Conservation (phyloP, 2,113 vertebrate species). For the Tor tambroides region DNA sequence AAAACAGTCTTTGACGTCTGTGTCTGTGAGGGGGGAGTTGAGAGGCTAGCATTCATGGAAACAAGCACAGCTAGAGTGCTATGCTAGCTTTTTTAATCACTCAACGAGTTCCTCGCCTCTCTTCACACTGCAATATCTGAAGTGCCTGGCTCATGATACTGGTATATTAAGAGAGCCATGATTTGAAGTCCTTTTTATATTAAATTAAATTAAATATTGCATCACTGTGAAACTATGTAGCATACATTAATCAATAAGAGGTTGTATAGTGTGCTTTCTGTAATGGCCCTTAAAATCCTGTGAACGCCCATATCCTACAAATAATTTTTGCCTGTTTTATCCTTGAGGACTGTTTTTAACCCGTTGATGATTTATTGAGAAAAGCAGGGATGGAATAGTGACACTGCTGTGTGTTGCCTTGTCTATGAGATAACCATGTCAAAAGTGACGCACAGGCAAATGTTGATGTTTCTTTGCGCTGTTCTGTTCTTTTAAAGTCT, state of each 20-base stretch:
- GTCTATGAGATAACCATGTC: constrained; percentile 30
- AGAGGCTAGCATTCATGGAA: constrained; percentile 45
- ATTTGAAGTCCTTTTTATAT: constrained; percentile 60
- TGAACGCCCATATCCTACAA: constrained; percentile 26
- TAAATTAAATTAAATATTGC: constrained; percentile 58
- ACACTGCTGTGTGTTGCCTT: constrained; percentile 57
- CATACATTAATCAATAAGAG: constrained; percentile 68
- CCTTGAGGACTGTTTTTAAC: constrained; percentile 55
- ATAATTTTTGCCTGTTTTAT: constrained; percentile 48
- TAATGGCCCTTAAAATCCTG: constrained; percentile 46
- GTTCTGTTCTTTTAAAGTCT: constrained; percentile 57
- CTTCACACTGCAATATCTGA: constrained; percentile 59
- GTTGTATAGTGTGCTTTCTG: constrained; percentile 50
- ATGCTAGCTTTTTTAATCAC: constrained; percentile 9
- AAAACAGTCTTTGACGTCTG: constrained; percentile 34
- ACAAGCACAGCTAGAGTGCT: constrained; percentile 24
- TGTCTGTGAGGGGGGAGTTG: constrained; percentile 37
- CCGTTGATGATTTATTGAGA: constrained; percentile 50
- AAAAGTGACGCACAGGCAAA: constrained; percentile 60
- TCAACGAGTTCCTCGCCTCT: constrained; percentile 6
- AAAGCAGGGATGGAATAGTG: not conserved
- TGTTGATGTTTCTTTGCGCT: constrained; percentile 66
- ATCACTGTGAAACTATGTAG: constrained; percentile 78
- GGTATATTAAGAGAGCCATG: constrained; percentile 57
- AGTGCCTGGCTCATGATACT: constrained; percentile 56